These are phyloP conservation scores for Drosophila koepferae DNA, from an alignment of 2,888 invertebrate species.

Conservation along the genomic window DNA sequence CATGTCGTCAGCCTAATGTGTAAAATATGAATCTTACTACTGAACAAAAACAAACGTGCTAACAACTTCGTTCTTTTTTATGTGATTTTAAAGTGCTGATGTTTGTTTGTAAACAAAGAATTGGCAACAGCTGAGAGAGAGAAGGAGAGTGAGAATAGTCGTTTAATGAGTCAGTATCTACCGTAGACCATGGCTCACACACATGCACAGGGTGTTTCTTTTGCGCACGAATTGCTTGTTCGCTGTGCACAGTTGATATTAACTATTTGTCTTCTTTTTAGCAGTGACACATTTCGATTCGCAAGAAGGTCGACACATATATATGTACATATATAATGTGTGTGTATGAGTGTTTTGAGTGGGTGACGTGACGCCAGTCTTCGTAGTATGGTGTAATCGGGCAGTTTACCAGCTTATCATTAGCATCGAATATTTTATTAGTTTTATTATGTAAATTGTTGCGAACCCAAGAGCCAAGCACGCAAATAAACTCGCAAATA, in stretches of 20 bases:
- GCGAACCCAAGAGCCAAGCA: constrained; percentile 38
- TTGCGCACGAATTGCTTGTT: background rate
- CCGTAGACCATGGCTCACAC: constrained; percentile 13
- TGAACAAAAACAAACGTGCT: background rate
- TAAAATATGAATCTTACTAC: constrained; percentile 15
- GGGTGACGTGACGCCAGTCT: constrained; percentile 19
- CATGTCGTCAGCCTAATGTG: constrained; percentile 43
- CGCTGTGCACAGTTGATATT: constrained; percentile 32
- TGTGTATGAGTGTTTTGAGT: background rate
- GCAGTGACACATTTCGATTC: constrained; percentile 53
- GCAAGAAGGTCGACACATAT: constrained; percentile 40
- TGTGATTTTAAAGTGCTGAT: constrained; percentile 30
- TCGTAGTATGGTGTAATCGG: constrained; percentile 22
- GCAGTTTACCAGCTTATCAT: constrained; percentile 33
- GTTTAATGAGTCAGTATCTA: constrained; percentile 35
- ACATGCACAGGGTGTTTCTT: constrained; percentile 44
- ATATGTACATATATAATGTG: background rate
- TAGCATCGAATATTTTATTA: constrained; percentile 44
- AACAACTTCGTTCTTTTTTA: constrained; percentile 12
- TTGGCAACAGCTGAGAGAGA: constrained; percentile 45
- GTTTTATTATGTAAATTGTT: constrained; percentile 45
- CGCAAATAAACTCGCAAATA: constrained; percentile 25
- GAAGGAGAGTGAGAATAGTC: constrained; percentile 12
- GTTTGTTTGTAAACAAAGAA: constrained; percentile 73
- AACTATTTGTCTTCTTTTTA: constrained; percentile 24